A percentile compares a stretch with the other conserved stretches of the same genome.
phyloP scores from a whole-genome alignment of 2,113 vertebrate species.

The Sminthopsis crassicaudata region DNA sequence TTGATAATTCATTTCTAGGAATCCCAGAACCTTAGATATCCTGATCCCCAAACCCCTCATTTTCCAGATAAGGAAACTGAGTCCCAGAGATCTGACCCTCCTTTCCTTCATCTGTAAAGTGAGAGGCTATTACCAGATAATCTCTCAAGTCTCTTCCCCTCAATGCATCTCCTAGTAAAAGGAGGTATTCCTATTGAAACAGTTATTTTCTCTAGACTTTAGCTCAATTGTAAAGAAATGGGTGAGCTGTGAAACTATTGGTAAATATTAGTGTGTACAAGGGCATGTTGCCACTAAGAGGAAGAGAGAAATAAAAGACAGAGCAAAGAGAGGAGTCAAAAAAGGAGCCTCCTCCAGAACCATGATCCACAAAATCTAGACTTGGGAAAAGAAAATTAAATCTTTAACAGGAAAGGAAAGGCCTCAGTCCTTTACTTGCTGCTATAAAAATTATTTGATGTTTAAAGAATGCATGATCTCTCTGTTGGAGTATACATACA shows the following conservation, averaged over 20 bases:
- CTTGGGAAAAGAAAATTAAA: conserved; percentile 22
- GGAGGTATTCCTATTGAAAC: conserved; percentile 50
- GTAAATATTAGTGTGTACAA: conserved; percentile 43
- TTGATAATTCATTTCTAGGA: background rate
- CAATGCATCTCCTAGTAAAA: conserved; percentile 56
- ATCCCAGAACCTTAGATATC: background rate
- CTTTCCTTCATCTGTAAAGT: conserved; percentile 14
- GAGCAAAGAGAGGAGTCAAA: background rate
- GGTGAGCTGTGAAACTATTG: conserved; percentile 33
- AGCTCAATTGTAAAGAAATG: background rate
- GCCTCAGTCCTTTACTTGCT: background rate
- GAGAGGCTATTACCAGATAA: conserved; percentile 26
- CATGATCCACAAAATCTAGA: background rate
- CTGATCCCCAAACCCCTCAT: background rate
- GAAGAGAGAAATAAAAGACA: background rate
- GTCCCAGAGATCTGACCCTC: background rate
- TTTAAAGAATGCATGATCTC: background rate
- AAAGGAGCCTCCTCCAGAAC: background rate
- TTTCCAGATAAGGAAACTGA: background rate
- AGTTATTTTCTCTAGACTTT: conserved; percentile 16
- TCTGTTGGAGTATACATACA: background rate
- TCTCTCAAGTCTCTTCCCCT: conserved; percentile 48
- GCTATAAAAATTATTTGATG: conserved; percentile 30
- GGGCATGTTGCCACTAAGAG: conserved; percentile 4
- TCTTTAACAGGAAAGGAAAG: background rate